A percentile compares a stretch with the other conserved stretches of the same genome.
Conservation (phyloP, 1,140 invertebrate genomes). For the Penaeus vannamei region DNA sequence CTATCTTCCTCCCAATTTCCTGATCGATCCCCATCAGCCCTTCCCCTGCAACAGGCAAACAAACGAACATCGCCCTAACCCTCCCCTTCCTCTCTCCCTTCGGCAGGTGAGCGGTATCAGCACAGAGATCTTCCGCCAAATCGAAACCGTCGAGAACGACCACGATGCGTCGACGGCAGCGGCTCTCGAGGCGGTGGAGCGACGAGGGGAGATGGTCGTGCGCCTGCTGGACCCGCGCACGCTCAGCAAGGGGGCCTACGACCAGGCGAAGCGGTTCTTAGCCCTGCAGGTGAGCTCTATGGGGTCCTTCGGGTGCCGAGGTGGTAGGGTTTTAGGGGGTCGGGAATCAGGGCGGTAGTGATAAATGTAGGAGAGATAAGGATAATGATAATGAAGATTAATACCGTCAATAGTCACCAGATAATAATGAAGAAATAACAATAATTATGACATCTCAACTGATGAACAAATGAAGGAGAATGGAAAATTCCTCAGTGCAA, state of each 20-base stretch:
- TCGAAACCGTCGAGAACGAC: constrained; percentile 95
- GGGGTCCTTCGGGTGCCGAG: neutral
- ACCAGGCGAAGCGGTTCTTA: constrained; percentile 87
- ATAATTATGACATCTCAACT: too few relatives aligned
- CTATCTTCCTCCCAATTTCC: too few relatives aligned
- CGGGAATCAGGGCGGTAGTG: too few relatives aligned
- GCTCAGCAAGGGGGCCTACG: constrained; percentile 85
- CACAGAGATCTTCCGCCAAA: constrained; percentile 95
- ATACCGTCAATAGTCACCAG: too few relatives aligned
- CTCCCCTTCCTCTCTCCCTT: neutral
- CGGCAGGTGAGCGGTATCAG: constrained; percentile 92
- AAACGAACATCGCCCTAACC: neutral
- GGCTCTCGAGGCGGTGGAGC: constrained; percentile 90
- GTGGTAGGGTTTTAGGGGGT: too few relatives aligned
- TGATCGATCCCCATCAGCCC: too few relatives aligned
- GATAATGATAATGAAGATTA: too few relatives aligned
- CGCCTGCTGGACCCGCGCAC: constrained; percentile 88
- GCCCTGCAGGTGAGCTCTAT: constrained; percentile 77
- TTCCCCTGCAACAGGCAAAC: neutral
- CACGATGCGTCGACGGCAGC: constrained; percentile 92
- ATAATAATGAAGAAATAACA: too few relatives aligned
- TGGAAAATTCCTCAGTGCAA: too few relatives aligned
- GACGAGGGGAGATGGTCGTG: constrained; percentile 94
- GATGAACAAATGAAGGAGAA: too few relatives aligned
- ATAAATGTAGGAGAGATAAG: too few relatives aligned